Percentiles rank a stretch among this genome's conserved stretches.
Evolutionary conservation across 1,140 invertebrate species (phyloP).

Genomic region (Scaptomyza pallida): DNA sequence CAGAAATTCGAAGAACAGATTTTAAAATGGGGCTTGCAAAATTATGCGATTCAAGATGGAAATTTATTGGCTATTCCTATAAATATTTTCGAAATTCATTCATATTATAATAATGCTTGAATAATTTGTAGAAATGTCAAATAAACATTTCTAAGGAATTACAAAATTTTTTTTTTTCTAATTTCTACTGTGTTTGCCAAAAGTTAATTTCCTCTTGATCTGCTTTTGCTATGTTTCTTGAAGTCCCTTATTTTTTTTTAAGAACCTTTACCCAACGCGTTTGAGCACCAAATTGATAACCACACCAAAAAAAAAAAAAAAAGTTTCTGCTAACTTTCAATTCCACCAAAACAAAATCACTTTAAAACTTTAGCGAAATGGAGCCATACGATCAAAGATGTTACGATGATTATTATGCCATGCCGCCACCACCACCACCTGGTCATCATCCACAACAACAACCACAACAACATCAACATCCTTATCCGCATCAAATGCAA

Average conservation of each 20-base stretch:
- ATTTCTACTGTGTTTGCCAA: neutral
- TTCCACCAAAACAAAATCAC: constrained; percentile 25
- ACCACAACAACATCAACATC: constrained; percentile 2
- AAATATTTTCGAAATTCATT: neutral
- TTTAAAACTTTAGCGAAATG: constrained; percentile 79
- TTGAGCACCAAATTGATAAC: neutral
- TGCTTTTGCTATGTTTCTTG: neutral
- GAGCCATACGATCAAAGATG: constrained; percentile 81
- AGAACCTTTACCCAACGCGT: neutral
- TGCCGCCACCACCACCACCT: constrained; percentile 57
- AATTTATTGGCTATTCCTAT: neutral
- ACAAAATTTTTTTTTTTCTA: no score
- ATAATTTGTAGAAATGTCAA: no score
- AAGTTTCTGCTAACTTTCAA: constrained; percentile 45
- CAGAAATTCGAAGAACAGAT: constrained; percentile 28
- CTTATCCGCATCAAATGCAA: constrained; percentile 59
- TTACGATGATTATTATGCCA: constrained; percentile 71
- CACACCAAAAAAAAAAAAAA: constrained; percentile 18
- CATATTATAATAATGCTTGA: no score
- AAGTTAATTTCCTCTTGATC: neutral
- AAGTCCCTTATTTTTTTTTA: neutral
- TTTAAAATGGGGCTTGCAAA: neutral
- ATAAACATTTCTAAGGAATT: no score
- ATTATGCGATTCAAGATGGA: neutral
- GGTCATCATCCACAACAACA: constrained; percentile 1